Evolutionary conservation across 2,888 invertebrate genomes (phyloP).

Genomic region (Flexamia atlantica): DNA sequence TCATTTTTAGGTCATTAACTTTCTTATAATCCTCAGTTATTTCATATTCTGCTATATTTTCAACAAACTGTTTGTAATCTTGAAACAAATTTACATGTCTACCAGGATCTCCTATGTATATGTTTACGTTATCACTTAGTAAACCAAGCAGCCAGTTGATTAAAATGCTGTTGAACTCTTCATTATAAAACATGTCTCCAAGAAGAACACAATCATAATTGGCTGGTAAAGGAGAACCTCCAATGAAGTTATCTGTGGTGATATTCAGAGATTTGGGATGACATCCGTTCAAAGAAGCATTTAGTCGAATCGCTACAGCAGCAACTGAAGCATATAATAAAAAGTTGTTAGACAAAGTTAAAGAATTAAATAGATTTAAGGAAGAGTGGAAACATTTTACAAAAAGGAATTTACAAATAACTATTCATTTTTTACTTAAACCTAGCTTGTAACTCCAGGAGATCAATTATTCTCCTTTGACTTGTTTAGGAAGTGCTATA

Average conservation of each 20-base stretch:
- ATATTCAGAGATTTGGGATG: slow-evolving; percentile 73
- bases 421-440: too few species aligned
- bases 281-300: slow-evolving; percentile 76
- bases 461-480: too few species aligned
- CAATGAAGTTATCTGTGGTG: slow-evolving; percentile 75
- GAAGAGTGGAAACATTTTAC: too few species aligned
- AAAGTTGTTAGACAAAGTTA: background rate
- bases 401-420: too few species aligned
- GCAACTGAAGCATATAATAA: slow-evolving; percentile 75
- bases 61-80: slow-evolving; percentile 51
- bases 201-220: slow-evolving; percentile 80
- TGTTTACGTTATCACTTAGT: slow-evolving; percentile 73
- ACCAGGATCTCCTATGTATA: slow-evolving; percentile 81
- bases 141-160: slow-evolving; percentile 77
- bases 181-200: slow-evolving; percentile 85
- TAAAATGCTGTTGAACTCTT: slow-evolving; percentile 77
- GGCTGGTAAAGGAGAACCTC: slow-evolving; percentile 67
- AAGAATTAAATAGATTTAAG: too few species aligned
- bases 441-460: too few species aligned
- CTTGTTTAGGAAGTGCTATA: too few species aligned
- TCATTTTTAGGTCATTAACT: slow-evolving; percentile 77
- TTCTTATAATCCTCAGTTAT: slow-evolving; percentile 76
- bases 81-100: slow-evolving; percentile 74
- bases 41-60: slow-evolving; percentile 73
- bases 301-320: slow-evolving; percentile 76